These are phyloP conservation scores for Tenualosa thibaudeaui DNA, from an alignment of 2,797 vertebrate genomes.

Conservation along the genomic window DNA sequence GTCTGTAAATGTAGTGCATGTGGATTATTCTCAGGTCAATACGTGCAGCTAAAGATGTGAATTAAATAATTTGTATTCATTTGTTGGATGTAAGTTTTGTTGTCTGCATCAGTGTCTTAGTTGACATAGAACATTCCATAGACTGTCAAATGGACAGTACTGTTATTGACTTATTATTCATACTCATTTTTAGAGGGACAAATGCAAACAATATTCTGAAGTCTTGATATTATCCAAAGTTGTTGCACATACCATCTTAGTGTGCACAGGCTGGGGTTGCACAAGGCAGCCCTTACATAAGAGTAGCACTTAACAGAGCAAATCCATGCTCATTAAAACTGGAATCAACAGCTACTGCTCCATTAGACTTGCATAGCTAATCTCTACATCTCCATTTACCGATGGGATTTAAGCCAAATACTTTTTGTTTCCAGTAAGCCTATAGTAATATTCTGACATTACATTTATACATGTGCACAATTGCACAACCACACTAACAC, in stretches of 20 bases:
- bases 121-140: neutral
- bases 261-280: neutral
- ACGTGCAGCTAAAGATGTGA: neutral
- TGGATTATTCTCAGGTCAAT: neutral
- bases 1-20: neutral
- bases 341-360: neutral
- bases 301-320: neutral
- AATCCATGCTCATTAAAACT: slow-evolving; percentile 1
- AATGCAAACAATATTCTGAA: neutral
- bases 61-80: neutral
- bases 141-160: neutral
- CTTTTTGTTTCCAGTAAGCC: neutral
- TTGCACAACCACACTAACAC: neutral
- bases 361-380: neutral
- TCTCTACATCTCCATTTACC: neutral
- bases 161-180: neutral
- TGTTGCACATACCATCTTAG: neutral
- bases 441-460: neutral
- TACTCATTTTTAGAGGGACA: neutral
- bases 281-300: neutral
- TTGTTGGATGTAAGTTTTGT: neutral
- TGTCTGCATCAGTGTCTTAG: neutral
- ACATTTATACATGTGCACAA: neutral
- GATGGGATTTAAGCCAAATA: neutral
- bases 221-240: neutral